These are phyloP conservation scores for Echiichthys vipera DNA, from an alignment of 2,797 vertebrate genomes.

Conservation along the genomic window DNA sequence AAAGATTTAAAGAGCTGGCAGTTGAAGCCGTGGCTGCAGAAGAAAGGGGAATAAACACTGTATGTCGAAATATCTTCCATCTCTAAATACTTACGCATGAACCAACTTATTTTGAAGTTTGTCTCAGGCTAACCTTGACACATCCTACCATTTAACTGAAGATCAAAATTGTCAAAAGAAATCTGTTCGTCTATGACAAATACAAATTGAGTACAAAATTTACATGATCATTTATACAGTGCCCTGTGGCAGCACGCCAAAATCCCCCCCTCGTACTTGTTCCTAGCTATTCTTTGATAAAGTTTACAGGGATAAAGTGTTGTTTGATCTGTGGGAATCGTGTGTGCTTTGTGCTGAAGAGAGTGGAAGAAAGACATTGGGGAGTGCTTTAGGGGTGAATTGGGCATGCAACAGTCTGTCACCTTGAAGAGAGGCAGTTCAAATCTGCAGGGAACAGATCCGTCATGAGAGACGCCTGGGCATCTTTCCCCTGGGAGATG, in stretches of 20 bases:
- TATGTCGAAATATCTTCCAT: not conserved
- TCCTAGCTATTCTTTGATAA: conserved; percentile 60
- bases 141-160: not conserved
- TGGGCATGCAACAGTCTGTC: conserved; percentile 62
- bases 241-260: conserved; percentile 41
- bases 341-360: conserved; percentile 58
- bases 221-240: conserved; percentile 9
- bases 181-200: conserved; percentile 1
- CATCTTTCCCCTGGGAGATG: conserved; percentile 58
- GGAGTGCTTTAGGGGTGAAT: conserved; percentile 58
- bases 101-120: not conserved
- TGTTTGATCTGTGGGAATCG: conserved; percentile 66
- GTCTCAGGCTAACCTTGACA: not conserved
- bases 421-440: conserved; percentile 69
- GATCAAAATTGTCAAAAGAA: not conserved
- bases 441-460: conserved; percentile 68
- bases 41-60: not conserved
- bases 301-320: conserved; percentile 56
- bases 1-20: not conserved
- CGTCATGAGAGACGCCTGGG: conserved; percentile 65
- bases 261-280: conserved; percentile 22
- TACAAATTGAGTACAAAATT: conserved; percentile 13
- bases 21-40: not conserved
- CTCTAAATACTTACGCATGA: not conserved
- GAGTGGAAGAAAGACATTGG: conserved; percentile 36